Conservation (phyloP, 2,797 vertebrate species). For the Brotula barbata region DNA sequence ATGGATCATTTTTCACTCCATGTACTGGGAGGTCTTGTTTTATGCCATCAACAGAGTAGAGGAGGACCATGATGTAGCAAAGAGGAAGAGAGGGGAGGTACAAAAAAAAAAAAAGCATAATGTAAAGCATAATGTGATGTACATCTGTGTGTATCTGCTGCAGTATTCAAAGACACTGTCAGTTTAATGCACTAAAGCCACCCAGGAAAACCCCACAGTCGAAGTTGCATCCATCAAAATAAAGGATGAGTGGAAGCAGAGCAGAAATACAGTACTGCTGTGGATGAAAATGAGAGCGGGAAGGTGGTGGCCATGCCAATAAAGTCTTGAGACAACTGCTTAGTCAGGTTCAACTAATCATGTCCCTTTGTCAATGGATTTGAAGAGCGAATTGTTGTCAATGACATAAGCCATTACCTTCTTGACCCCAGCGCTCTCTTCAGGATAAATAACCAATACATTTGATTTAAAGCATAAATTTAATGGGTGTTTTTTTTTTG, state of each 20-base stretch:
- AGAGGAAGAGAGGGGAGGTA: background rate
- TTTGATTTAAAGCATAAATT: constrained; percentile 67
- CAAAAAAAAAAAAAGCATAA: no score
- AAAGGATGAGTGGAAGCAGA: constrained; percentile 40
- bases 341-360: constrained; percentile 89
- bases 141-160: background rate
- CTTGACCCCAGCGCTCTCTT: constrained; percentile 81
- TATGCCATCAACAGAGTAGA: constrained; percentile 2
- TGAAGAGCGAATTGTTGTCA: constrained; percentile 82
- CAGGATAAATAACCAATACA: constrained; percentile 79
- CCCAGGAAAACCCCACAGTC: constrained; percentile 16
- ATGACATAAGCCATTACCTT: constrained; percentile 84
- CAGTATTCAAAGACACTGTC: constrained; percentile 20
- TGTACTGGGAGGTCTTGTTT: constrained; percentile 32
- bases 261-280: constrained; percentile 34
- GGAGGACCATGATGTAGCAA: background rate
- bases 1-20: constrained; percentile 76
- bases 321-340: constrained; percentile 81
- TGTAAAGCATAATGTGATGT: no score
- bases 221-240: constrained; percentile 38
- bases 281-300: constrained; percentile 58
- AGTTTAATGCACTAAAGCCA: constrained; percentile 10
- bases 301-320: constrained; percentile 71
- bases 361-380: constrained; percentile 85
- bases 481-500: no score